Evolutionary conservation across 2,888 invertebrate species (phyloP).

Genomic region (Hemaris fuciformis): DNA sequence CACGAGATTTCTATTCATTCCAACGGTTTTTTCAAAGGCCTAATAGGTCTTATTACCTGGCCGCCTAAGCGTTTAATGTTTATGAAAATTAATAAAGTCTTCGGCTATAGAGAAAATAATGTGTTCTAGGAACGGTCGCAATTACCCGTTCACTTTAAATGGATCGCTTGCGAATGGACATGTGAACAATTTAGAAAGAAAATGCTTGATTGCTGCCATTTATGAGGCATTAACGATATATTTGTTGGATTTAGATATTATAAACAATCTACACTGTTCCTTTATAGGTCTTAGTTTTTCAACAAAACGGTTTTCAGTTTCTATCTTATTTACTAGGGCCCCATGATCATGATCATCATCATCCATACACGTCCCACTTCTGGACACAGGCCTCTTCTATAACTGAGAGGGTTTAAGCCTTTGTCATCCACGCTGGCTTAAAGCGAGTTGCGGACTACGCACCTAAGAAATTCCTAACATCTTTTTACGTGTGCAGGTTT

Average conservation of each 20-base stretch:
- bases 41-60: not conserved
- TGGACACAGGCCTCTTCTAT: too few species aligned
- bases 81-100: not conserved
- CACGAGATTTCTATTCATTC: not conserved
- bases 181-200: not conserved
- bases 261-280: too few species aligned
- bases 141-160: slow-evolving; percentile 1
- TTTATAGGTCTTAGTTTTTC: too few species aligned
- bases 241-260: not conserved
- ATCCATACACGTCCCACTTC: too few species aligned
- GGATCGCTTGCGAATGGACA: not conserved
- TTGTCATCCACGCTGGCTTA: too few species aligned
- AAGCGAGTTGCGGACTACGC: too few species aligned
- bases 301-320: too few species aligned
- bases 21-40: not conserved
- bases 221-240: not conserved
- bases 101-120: not conserved
- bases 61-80: not conserved
- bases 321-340: too few species aligned
- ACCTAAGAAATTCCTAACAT: too few species aligned
- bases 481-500: too few species aligned
- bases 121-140: not conserved
- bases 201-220: not conserved
- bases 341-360: too few species aligned
- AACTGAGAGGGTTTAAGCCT: too few species aligned